Evolutionary conservation across 2,797 vertebrate species (phyloP).

Genomic region (Sebastes glaucus): DNA sequence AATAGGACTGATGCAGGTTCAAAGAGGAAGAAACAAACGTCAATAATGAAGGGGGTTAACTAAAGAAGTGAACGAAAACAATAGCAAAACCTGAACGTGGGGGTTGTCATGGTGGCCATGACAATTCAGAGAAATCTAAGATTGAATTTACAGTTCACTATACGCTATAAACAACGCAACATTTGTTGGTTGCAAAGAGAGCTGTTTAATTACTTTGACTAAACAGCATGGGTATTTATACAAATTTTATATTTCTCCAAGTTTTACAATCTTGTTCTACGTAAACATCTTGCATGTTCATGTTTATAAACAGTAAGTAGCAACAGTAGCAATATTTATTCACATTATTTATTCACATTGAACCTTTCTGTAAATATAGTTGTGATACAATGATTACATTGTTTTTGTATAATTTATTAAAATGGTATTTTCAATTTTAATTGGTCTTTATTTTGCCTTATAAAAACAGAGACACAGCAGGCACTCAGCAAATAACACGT

Average conservation of each 20-base stretch:
- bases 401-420: slow-evolving; percentile 39
- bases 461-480: not conserved
- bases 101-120: not conserved
- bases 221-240: slow-evolving; percentile 12
- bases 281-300: slow-evolving; percentile 1
- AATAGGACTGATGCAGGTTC: slow-evolving; percentile 22
- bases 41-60: slow-evolving; percentile 5
- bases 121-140: not conserved
- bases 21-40: not conserved
- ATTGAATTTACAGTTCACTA: not conserved
- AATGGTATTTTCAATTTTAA: slow-evolving; percentile 15
- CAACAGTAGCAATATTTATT: slow-evolving; percentile 19
- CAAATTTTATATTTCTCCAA: slow-evolving; percentile 9
- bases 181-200: not conserved
- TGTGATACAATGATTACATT: not conserved
- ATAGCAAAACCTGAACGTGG: not conserved
- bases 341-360: slow-evolving; percentile 35
- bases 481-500: slow-evolving; percentile 9
- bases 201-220: slow-evolving; percentile 12
- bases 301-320: not conserved
- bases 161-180: not conserved
- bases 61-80: not conserved
- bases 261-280: slow-evolving; percentile 40
- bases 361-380: not conserved
- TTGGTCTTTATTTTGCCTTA: not conserved